Evolutionary conservation across 2,113 vertebrate species (phyloP), one percentile per base, ranked within the genome.

Genomic region (Rhinolophus ferrumequinum): DNA sequence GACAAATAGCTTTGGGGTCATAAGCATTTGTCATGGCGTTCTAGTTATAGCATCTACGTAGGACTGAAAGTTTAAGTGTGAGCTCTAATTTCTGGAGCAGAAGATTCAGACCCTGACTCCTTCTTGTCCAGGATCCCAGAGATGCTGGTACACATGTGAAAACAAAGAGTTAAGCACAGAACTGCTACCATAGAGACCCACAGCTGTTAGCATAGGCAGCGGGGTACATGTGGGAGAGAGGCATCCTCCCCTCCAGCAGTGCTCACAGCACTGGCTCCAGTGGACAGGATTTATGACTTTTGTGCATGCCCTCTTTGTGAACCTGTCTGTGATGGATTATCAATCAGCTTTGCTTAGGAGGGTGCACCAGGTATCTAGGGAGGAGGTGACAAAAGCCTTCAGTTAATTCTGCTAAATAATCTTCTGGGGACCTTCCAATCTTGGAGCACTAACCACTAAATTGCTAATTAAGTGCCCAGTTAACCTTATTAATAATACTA

Each of bases 401-500:
- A 93, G 93, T 89, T 98, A 98, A 97, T 96, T 98, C 97, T 97
- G 94, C 88, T 88, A 92, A 89, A 89, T 88, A 98, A 97, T 79
- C 94, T 97, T 97, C 95, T 41, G 88, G 96, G 93, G 97, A 85
- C 62, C 70, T 95, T 97, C 93, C 44, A 81, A 83, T 97, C 96
- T 97, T 85, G 97, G 89, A 73, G 66, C 72, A 69, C 89, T 98
- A 91, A 94, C 94, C 96, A 95, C 93, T 97, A 96, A 98, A 98
- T 72, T 95, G 86, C 94, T 97, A 98, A 97, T 87, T 98, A 98
- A 98, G 95, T 98, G 96, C 88, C 87, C 94, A 94, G 75, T 97
- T 98, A 98, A 96, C 93, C 92, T 97, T 97, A 97, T 97, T 98
- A 98, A 98, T 97, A 97, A 97, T n/a, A 70, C 50, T 72, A 94